Evolutionary conservation across 2,113 vertebrate genomes (phyloP), one percentile per base, ranked within the genome.

Genomic region (Martes martes): DNA sequence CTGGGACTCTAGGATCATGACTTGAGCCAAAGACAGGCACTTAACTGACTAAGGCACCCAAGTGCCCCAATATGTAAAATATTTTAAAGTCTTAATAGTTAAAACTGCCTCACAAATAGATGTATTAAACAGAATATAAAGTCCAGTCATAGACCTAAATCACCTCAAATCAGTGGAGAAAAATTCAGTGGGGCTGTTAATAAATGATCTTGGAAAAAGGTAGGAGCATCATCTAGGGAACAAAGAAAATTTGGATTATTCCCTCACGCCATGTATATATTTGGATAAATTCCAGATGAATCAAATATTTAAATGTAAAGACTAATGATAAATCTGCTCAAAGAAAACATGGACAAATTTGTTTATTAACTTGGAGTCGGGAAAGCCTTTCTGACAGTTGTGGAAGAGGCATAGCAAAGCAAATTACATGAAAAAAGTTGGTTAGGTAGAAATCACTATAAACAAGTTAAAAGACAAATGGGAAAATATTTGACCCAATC

Each of bases 381-480:
- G 73, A 81, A 81, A 81, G 45, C n/a, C 15, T 90, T 93, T 89
- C 73, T 74, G 23, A 84, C 42, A 95, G 74, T 81, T 59, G n/a
- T 76, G 55, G 80, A 84, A 42, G 2, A 96, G 18, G 15, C 10
- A 10, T 81, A 67, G 47, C 67, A 96, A 88, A 96, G 47, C 80
- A 81, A 79, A 57, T 23, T 93, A 80, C 26, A 42, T 59, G 28
- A 80, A 87, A 82, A 89, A 92, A 88, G 52, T 88, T 65, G 79
- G 36, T 28, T 86, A 89, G 61, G n/a, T 39, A 65, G 89, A 73
- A 94, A 80, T 96, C n/a, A 76, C n/a, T 89, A 18, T 94, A 90
- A 90, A 71, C 28, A 83, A 81, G 79, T 89, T 90, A 67, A 95
- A 90, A 95, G 47, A 61, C 28, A 82, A 80, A 39, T 79, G 52